Evolutionary conservation across 2,113 vertebrate genomes (phyloP), one percentile per base, ranked within the genome.

Genomic region (Pteropus alecto): DNA sequence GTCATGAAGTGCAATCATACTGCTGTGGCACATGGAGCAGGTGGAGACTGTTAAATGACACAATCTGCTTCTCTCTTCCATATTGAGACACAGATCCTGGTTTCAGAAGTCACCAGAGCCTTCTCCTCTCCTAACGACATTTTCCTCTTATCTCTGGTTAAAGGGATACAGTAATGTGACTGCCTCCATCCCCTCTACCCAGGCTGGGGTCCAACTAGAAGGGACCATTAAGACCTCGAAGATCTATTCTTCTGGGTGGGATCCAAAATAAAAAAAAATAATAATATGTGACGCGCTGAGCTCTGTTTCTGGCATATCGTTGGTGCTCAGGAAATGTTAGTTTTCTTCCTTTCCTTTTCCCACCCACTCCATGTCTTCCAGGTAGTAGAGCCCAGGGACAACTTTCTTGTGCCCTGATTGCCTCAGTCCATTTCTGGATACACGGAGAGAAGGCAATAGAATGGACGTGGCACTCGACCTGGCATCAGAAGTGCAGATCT

Each of bases 1-100:
- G 30, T 3, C 26, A 1, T 3, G 51, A 51, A 81, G 19, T 13
- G 7, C 2, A 10, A 2, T 7, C 61, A 2, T 22, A 10, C 30
- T 24, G 26, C 68, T 28, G 16, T 22, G 58, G n/a, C 18, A 14
- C 46, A 7, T 1, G 33, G 41, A 33, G 10, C 58, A 24, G 48
- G 58, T 3, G 9, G 7, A 22, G 16, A 19, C 16, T 38, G 24
- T n/a, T 35, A 9, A 33, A 43, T 13, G 38, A 15, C 61, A 56
- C 4, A 5, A 1, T 38, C 33, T 83, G 15, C 48, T 76, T 87
- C 89, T 90, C 14, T 68, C 18, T 78, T 87, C 46, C 30, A 33
- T 30, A 30, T 22, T 51, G 15, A 13, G 33, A 65, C 60, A 0
- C 1, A 4, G n/a, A 74, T 46, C 19, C 43, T 81, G 65, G 19